These are phyloP conservation scores for Ditylenchus dipsaci DNA, from an alignment of 1,140 invertebrate species.

Conservation along the genomic window DNA sequence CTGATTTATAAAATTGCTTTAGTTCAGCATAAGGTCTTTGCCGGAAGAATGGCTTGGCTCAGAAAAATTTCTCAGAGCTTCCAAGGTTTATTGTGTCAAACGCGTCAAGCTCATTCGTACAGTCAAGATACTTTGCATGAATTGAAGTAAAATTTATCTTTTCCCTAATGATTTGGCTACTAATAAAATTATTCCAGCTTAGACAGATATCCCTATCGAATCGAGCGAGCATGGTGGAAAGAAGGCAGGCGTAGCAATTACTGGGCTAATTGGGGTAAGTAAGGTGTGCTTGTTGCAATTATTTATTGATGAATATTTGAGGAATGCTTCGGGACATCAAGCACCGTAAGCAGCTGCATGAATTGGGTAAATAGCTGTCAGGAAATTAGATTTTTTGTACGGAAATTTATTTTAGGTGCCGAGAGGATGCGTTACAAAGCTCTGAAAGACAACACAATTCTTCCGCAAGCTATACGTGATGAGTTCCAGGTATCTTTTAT, in stretches of 20 bases:
- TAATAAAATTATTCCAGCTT: slow-evolving; percentile 37
- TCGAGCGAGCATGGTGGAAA: slow-evolving; percentile 58
- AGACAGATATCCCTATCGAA: slow-evolving; percentile 50
- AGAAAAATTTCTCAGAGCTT: too few species aligned
- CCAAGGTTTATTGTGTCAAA: too few species aligned
- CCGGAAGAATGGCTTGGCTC: too few species aligned
- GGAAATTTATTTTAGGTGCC: slow-evolving; percentile 18
- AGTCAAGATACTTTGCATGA: slow-evolving; percentile 21
- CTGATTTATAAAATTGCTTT: too few species aligned
- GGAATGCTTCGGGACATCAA: slow-evolving; percentile 46
- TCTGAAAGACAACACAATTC: slow-evolving; percentile 51
- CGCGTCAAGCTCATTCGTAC: slow-evolving; percentile 16
- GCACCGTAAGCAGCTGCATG: slow-evolving; percentile 32
- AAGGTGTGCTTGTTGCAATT: background rate
- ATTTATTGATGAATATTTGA: too few species aligned
- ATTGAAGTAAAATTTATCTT: slow-evolving; percentile 24
- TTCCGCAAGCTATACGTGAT: slow-evolving; percentile 54
- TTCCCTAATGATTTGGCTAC: too few species aligned
- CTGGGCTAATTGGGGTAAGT: slow-evolving; percentile 49
- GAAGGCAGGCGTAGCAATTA: slow-evolving; percentile 54
- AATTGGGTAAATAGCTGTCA: background rate
- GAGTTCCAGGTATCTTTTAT: slow-evolving; percentile 44
- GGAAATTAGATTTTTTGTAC: background rate
- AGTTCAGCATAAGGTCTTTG: too few species aligned
- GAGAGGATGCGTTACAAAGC: slow-evolving; percentile 52